Evolutionary conservation across 2,888 invertebrate species (phyloP).

Genomic region (Drosophila histrio): DNA sequence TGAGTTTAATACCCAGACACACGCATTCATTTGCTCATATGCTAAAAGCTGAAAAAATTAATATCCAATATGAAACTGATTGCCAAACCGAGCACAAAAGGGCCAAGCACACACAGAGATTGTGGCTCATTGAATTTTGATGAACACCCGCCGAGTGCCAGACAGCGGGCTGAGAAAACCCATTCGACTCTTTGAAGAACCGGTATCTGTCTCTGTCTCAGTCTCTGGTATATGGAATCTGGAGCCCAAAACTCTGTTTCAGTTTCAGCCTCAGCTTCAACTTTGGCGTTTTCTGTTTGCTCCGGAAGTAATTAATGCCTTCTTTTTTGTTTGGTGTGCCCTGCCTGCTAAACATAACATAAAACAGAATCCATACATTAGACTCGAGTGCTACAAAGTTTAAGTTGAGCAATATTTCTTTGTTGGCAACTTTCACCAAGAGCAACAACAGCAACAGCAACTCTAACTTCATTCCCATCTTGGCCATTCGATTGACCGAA

Average conservation of each 20-base stretch:
- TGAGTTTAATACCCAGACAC: not conserved
- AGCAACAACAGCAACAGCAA: not conserved
- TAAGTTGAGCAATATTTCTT: constrained; percentile 17
- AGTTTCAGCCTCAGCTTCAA: constrained; percentile 24
- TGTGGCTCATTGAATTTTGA: constrained; percentile 67
- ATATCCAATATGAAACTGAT: constrained; percentile 47
- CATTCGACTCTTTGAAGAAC: constrained; percentile 36
- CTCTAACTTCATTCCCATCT: constrained; percentile 30
- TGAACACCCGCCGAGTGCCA: constrained; percentile 72
- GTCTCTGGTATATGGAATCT: not conserved
- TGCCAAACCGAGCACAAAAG: constrained; percentile 46
- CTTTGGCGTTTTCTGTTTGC: constrained; percentile 54
- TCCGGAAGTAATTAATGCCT: constrained; percentile 79
- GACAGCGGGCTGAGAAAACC: constrained; percentile 39
- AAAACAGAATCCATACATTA: constrained; percentile 76
- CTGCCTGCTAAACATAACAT: constrained; percentile 18
- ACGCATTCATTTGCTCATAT: not conserved
- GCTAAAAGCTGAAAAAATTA: constrained; percentile 3
- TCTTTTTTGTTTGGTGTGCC: constrained; percentile 32
- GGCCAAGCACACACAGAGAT: constrained; percentile 8
- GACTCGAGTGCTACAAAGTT: constrained; percentile 34
- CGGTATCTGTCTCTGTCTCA: too few relatives aligned
- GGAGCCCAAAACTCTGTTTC: not conserved
- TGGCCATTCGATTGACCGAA: constrained; percentile 71
- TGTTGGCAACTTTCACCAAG: constrained; percentile 64